A percentile compares a stretch with the other conserved stretches of the same genome.
These are phyloP conservation scores for Gnatocerus cornutus DNA, from an alignment of 2,888 invertebrate genomes.

Conservation along the genomic window DNA sequence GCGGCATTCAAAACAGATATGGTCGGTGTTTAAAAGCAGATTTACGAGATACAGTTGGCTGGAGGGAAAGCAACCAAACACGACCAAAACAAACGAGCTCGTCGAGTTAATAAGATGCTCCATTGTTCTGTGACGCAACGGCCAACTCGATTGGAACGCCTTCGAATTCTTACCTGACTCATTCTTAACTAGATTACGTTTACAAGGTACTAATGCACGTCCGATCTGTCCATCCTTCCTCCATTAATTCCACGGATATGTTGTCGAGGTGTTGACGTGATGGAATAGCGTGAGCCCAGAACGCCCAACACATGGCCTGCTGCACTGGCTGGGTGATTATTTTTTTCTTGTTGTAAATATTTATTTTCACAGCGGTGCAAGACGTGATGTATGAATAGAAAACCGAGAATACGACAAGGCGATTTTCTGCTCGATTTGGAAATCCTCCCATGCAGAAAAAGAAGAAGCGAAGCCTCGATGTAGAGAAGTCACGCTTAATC, in stretches of 20 bases:
- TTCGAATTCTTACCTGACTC: constrained; percentile 57
- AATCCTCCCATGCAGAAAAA: neutral
- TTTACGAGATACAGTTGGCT: constrained; percentile 56
- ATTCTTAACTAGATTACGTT: constrained; percentile 59
- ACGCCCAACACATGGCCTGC: constrained; percentile 55
- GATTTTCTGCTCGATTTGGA: constrained; percentile 12
- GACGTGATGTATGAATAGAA: constrained; percentile 30
- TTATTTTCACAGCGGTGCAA: constrained; percentile 59
- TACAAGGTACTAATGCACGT: constrained; percentile 38
- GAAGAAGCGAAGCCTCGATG: neutral
- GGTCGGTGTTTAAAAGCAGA: constrained; percentile 49
- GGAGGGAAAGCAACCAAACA: constrained; percentile 54
- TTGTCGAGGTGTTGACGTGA: constrained; percentile 37
- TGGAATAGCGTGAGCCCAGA: constrained; percentile 20
- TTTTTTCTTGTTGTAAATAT: constrained; percentile 64
- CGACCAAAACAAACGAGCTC: constrained; percentile 59
- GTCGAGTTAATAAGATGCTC: constrained; percentile 62
- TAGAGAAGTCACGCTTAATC: constrained; percentile 2
- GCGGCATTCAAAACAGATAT: constrained; percentile 40
- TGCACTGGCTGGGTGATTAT: constrained; percentile 56
- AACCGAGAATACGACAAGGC: constrained; percentile 11
- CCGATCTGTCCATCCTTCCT: constrained; percentile 31
- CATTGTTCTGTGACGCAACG: constrained; percentile 57
- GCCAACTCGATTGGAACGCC: constrained; percentile 51
- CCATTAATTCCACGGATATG: constrained; percentile 11